Evolutionary conservation across 2,797 vertebrate species (phyloP).

Genomic region (Halcyon badia): DNA sequence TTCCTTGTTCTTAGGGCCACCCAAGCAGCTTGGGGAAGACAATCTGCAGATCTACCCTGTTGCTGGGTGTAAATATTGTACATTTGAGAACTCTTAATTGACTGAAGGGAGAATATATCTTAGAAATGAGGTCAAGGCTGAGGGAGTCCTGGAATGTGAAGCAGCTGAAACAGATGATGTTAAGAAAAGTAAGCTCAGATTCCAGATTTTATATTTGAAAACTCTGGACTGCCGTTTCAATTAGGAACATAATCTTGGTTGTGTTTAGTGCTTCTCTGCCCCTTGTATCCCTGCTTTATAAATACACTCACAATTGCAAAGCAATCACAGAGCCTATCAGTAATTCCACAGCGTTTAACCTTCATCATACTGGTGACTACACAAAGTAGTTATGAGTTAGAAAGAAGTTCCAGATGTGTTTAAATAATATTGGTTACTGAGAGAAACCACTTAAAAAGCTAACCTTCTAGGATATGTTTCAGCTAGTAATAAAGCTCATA

Average conservation of each 20-base stretch:
- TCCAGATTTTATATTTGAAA: constrained; percentile 48
- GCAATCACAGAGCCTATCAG: constrained; percentile 8
- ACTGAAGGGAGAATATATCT: constrained; percentile 30
- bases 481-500: neutral
- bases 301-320: neutral
- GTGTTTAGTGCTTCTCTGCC: constrained; percentile 51
- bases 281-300: constrained; percentile 33
- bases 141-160: constrained; percentile 62
- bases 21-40: constrained; percentile 34
- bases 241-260: constrained; percentile 57
- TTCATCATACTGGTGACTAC: constrained; percentile 31
- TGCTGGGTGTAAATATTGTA: constrained; percentile 19
- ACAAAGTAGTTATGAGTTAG: neutral
- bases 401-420: constrained; percentile 68
- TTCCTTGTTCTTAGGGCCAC: constrained; percentile 45
- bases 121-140: constrained; percentile 59
- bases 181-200: constrained; percentile 55
- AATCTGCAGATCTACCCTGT: constrained; percentile 15
- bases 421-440: constrained; percentile 19
- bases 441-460: constrained; percentile 40
- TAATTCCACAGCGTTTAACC: constrained; percentile 57
- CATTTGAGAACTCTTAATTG: constrained; percentile 54
- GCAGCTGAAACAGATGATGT: constrained; percentile 62
- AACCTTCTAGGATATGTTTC: constrained; percentile 4
- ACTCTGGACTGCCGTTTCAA: constrained; percentile 23